Conservation (phyloP, 2,113 vertebrate genomes). For the Etheostoma spectabile region DNA sequence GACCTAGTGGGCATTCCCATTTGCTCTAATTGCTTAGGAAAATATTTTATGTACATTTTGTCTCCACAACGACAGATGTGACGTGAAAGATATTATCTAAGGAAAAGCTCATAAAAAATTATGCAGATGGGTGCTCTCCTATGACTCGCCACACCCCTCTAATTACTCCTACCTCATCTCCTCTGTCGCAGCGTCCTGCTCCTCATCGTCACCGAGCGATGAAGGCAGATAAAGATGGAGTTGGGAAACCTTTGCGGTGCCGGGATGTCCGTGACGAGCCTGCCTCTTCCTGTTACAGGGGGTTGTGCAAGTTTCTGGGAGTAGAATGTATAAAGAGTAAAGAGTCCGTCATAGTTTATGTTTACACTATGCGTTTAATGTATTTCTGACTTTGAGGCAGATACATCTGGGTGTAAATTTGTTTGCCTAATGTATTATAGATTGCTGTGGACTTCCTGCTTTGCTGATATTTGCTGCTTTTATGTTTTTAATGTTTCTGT, state of each 20-base stretch:
- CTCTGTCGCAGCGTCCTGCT: conserved; percentile 8
- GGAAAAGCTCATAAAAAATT: conserved; percentile 14
- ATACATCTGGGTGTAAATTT: too few relatives aligned
- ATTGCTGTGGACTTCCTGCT: too few relatives aligned
- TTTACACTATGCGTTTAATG: too few relatives aligned
- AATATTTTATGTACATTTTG: conserved; percentile 60
- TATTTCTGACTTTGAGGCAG: too few relatives aligned
- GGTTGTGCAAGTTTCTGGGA: conserved; percentile 28
- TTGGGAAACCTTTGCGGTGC: conserved; percentile 31
- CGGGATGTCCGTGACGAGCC: not conserved
- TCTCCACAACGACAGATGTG: conserved; percentile 56
- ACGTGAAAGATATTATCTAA: conserved; percentile 33
- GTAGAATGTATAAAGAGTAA: conserved; percentile 21
- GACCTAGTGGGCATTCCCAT: conserved; percentile 36
- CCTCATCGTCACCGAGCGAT: conserved; percentile 55
- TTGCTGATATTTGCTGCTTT: too few relatives aligned
- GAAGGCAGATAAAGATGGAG: conserved; percentile 80
- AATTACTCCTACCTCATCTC: conserved; percentile 18
- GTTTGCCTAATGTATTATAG: too few relatives aligned
- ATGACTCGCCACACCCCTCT: not conserved
- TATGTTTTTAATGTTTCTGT: too few relatives aligned
- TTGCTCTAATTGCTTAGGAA: conserved; percentile 60
- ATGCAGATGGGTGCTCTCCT: conserved; percentile 38
- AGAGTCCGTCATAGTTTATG: conserved; percentile 24
- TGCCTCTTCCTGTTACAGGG: not conserved